A percentile compares a stretch with the other conserved stretches of the same genome.
phyloP scores from a whole-genome alignment of 2,888 invertebrate species.

The Thecocarcelia acutangulata region DNA sequence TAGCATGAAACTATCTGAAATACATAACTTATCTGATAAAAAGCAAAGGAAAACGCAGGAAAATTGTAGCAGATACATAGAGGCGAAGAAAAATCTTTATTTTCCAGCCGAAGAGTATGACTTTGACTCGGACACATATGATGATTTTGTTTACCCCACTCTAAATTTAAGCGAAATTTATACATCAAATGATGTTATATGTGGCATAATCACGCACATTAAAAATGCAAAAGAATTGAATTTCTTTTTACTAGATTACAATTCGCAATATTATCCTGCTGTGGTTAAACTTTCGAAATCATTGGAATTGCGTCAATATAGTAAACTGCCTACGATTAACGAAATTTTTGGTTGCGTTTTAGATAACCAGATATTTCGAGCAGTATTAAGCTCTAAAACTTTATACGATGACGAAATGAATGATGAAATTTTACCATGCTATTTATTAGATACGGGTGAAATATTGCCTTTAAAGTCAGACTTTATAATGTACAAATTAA shows the following conservation, averaged over 20 bases:
- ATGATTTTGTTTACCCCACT: slow-evolving; percentile 43
- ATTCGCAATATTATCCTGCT: slow-evolving; percentile 10
- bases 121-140: background rate
- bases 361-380: slow-evolving; percentile 68
- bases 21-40: background rate
- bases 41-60: background rate
- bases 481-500: slow-evolving; percentile 66
- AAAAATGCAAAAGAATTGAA: slow-evolving; percentile 50
- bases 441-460: slow-evolving; percentile 70
- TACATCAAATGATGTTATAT: slow-evolving; percentile 35
- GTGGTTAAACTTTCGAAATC: slow-evolving; percentile 59
- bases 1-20: slow-evolving; percentile 11
- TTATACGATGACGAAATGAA: slow-evolving; percentile 48
- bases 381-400: slow-evolving; percentile 52
- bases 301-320: slow-evolving; percentile 65
- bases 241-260: slow-evolving; percentile 65
- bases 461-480: slow-evolving; percentile 41
- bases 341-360: slow-evolving; percentile 70
- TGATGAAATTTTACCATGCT: slow-evolving; percentile 45
- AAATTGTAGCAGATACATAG: background rate
- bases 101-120: slow-evolving; percentile 53
- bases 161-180: slow-evolving; percentile 42
- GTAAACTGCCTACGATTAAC: slow-evolving; percentile 40
- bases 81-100: background rate
- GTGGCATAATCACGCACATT: slow-evolving; percentile 61